Conservation (phyloP, 2,888 invertebrate species). For the Sphecodes monilicornis region DNA sequence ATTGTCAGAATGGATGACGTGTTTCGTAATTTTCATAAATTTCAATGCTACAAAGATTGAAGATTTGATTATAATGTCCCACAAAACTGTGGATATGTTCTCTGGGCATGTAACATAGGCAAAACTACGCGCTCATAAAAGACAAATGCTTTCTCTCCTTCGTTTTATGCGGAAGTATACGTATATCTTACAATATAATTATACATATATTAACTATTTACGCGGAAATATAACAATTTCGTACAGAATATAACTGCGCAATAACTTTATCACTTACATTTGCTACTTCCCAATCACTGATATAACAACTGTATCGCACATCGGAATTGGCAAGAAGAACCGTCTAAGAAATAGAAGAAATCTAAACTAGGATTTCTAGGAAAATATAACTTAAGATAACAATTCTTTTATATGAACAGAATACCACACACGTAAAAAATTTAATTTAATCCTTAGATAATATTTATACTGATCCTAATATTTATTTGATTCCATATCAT, state of each 20-base stretch:
- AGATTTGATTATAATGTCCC: conserved; percentile 64
- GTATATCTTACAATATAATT: conserved; percentile 48
- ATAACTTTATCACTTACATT: conserved; percentile 57
- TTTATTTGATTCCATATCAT: background rate
- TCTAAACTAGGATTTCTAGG: conserved; percentile 27
- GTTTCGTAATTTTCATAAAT: conserved; percentile 26
- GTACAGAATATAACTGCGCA: conserved; percentile 61
- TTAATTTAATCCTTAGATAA: conserved; percentile 39
- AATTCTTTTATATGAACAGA: conserved; percentile 8
- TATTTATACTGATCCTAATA: conserved; percentile 1
- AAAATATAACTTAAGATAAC: conserved; percentile 22
- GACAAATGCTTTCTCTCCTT: conserved; percentile 26
- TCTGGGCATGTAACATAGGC: conserved; percentile 45
- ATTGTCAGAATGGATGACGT: background rate
- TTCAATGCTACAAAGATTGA: conserved; percentile 51
- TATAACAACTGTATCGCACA: conserved; percentile 57
- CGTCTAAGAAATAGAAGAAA: background rate
- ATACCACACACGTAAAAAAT: background rate
- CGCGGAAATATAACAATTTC: conserved; percentile 62
- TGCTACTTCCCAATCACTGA: conserved; percentile 49
- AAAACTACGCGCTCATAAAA: conserved; percentile 34
- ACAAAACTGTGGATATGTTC: conserved; percentile 59
- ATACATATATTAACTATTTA: conserved; percentile 51
- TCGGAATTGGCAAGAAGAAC: conserved; percentile 55
- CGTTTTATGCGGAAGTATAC: conserved; percentile 35